These are phyloP conservation scores for Papilio aristodemus DNA, from an alignment of 1,140 invertebrate species.

Conservation along the genomic window DNA sequence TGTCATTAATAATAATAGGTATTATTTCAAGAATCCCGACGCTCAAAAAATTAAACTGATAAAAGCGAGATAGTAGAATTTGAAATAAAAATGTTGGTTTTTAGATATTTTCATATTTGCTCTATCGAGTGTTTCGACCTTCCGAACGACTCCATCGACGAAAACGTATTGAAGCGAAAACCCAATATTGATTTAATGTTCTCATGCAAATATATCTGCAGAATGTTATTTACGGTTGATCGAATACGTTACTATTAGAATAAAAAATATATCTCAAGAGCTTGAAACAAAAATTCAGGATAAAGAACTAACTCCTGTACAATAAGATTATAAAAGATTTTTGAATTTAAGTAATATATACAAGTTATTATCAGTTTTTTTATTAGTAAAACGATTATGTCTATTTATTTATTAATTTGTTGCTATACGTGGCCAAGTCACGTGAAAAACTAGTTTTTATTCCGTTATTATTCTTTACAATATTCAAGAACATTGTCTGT, in stretches of 20 bases:
- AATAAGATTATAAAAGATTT: no score
- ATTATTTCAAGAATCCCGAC: neutral
- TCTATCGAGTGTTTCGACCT: constrained; percentile 51
- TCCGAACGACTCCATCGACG: constrained; percentile 33
- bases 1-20: no score
- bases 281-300: neutral
- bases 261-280: neutral
- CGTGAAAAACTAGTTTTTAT: constrained; percentile 4
- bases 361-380: no score
- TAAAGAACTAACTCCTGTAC: neutral
- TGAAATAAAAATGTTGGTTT: constrained; percentile 54
- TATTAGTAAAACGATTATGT: no score
- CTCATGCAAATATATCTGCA: neutral
- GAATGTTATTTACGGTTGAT: neutral
- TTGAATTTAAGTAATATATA: no score
- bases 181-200: constrained; percentile 15
- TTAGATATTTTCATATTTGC: constrained; percentile 56
- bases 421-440: neutral
- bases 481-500: neutral
- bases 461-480: constrained; percentile 6
- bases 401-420: no score
- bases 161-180: neutral
- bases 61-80: constrained; percentile 31
- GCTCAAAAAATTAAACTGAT: constrained; percentile 32
- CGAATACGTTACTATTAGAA: neutral